Percentiles rank a stretch among this genome's conserved stretches.
Conservation (phyloP, 2,888 invertebrate species). For the Ornithoptera priamus region DNA sequence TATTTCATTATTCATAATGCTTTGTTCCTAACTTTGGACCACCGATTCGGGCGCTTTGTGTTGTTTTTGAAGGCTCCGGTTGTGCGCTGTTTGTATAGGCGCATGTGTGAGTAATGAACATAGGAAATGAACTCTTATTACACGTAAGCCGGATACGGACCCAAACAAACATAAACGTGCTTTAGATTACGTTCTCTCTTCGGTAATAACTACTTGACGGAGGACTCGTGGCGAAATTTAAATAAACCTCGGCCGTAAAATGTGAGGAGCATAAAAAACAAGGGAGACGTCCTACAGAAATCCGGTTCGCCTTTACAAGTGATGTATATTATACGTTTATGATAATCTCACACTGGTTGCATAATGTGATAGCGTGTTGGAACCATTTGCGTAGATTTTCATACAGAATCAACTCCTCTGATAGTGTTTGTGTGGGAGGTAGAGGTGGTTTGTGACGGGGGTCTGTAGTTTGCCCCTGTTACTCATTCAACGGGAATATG, state of each 20-base stretch:
- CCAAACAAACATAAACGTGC: slow-evolving; percentile 27
- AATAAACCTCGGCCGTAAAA: slow-evolving; percentile 37
- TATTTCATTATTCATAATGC: slow-evolving; percentile 78
- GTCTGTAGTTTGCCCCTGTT: slow-evolving; percentile 30
- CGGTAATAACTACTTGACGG: slow-evolving; percentile 26
- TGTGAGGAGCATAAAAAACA: slow-evolving; percentile 39
- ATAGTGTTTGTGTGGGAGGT: slow-evolving; percentile 49
- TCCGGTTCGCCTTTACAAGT: slow-evolving; percentile 42
- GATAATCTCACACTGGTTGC: slow-evolving; percentile 68
- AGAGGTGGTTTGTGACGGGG: slow-evolving; percentile 25
- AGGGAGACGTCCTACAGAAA: slow-evolving; percentile 35
- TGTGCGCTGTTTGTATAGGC: slow-evolving; percentile 31
- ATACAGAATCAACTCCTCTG: slow-evolving; percentile 55
- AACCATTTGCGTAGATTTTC: slow-evolving; percentile 58
- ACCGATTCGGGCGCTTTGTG: slow-evolving; percentile 59
- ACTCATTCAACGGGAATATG: slow-evolving; percentile 34
- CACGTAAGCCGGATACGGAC: slow-evolving; percentile 28
- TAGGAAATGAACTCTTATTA: slow-evolving; percentile 32
- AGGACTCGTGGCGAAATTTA: slow-evolving; percentile 31
- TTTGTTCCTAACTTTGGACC: slow-evolving; percentile 65
- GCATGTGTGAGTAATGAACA: slow-evolving; percentile 33
- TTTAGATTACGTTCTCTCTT: slow-evolving; percentile 15
- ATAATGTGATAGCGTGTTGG: slow-evolving; percentile 68
- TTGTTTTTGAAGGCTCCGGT: slow-evolving; percentile 59
- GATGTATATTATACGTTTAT: slow-evolving; percentile 63